Evolutionary conservation across 1,140 invertebrate genomes (phyloP).

Genomic region (Bombus soroeensis): DNA sequence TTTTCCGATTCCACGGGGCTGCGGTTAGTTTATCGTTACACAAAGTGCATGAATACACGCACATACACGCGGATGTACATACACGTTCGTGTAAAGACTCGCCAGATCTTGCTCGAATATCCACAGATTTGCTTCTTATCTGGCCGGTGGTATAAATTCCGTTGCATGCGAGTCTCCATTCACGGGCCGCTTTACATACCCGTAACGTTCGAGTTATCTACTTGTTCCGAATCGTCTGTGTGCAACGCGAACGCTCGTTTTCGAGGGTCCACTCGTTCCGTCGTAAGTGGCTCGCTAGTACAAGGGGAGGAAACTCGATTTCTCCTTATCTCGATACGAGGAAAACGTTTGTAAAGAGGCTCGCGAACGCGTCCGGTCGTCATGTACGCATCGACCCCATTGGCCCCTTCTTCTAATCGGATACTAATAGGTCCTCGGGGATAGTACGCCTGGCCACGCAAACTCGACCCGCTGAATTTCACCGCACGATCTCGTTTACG

Average conservation of each 20-base stretch:
- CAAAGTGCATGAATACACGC: neutral
- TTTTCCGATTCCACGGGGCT: conserved; percentile 10
- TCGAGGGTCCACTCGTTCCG: conserved; percentile 50
- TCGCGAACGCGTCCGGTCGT: conserved; percentile 29
- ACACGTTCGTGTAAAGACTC: neutral
- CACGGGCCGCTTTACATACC: conserved; percentile 46
- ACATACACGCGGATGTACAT: too few species aligned
- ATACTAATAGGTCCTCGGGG: conserved; percentile 67
- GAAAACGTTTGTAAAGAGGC: conserved; percentile 44
- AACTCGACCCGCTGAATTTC: conserved; percentile 51
- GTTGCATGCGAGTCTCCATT: conserved; percentile 46
- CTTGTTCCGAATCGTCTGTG: conserved; percentile 39
- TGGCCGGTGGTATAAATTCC: conserved; percentile 41
- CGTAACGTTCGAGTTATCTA: conserved; percentile 52
- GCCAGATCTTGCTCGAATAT: conserved; percentile 21
- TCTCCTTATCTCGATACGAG: conserved; percentile 65
- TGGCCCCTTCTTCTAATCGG: conserved; percentile 61
- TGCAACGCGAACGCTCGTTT: conserved; percentile 44
- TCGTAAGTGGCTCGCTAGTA: conserved; percentile 44
- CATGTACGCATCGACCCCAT: conserved; percentile 42
- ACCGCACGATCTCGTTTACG: conserved; percentile 58
- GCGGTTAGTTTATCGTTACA: conserved; percentile 45
- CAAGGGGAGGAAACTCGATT: conserved; percentile 61
- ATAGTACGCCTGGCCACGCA: conserved; percentile 51
- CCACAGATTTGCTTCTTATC: conserved; percentile 50